These are phyloP conservation scores for Drosophila chauvacae DNA, from an alignment of 1,140 invertebrate species.

Conservation along the genomic window DNA sequence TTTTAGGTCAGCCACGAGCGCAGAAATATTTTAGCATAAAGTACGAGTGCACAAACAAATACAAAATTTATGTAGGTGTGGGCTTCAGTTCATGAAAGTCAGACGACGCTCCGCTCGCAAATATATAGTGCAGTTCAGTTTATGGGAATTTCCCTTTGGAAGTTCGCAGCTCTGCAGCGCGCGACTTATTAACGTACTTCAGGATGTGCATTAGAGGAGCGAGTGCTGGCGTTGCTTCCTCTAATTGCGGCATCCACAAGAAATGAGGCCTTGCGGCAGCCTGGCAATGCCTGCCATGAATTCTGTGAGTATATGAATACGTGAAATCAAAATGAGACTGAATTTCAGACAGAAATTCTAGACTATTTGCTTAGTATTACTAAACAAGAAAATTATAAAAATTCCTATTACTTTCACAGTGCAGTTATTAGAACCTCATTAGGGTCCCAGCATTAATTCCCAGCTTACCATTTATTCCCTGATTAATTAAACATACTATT, in stretches of 20 bases:
- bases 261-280: slow-evolving; percentile 64
- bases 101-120: slow-evolving; percentile 34
- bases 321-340: background rate
- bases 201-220: slow-evolving; percentile 64
- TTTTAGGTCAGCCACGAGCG: slow-evolving; percentile 73
- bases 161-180: slow-evolving; percentile 46
- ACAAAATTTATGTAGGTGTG: slow-evolving; percentile 27
- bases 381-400: background rate
- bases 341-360: too few relatives aligned
- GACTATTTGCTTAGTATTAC: background rate
- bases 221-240: slow-evolving; percentile 19
- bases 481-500: too few relatives aligned
- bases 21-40: slow-evolving; percentile 81
- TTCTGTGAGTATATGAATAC: background rate
- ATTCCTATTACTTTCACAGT: too few relatives aligned
- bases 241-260: slow-evolving; percentile 56
- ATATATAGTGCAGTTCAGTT: slow-evolving; percentile 43
- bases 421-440: too few relatives aligned
- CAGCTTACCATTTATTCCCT: too few relatives aligned
- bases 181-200: slow-evolving; percentile 82
- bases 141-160: slow-evolving; percentile 62
- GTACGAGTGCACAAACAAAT: slow-evolving; percentile 60
- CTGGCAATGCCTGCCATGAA: slow-evolving; percentile 44
- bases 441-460: too few relatives aligned
- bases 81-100: slow-evolving; percentile 59